Evolutionary conservation across 1,140 invertebrate species (phyloP).

Genomic region (Homarus americanus): DNA sequence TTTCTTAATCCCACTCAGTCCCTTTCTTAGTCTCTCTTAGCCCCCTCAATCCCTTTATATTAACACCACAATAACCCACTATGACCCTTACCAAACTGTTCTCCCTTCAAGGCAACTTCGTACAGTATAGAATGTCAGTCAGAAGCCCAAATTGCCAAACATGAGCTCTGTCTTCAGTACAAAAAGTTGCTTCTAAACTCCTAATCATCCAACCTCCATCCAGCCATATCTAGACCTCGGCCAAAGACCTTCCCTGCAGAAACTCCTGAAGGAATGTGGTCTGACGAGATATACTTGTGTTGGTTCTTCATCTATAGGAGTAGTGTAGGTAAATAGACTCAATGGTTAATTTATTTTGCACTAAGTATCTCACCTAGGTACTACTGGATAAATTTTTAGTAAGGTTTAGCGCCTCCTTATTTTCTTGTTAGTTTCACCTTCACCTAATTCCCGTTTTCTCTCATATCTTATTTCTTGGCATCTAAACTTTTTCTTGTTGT

Average conservation of each 20-base stretch:
- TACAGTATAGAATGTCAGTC: too few relatives aligned
- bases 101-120: too few relatives aligned
- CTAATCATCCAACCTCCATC: background rate
- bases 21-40: too few relatives aligned
- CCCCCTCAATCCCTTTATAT: too few relatives aligned
- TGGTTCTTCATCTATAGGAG: background rate
- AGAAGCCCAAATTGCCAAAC: too few relatives aligned
- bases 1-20: too few relatives aligned
- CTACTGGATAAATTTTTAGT: too few relatives aligned
- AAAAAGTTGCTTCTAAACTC: background rate
- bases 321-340: background rate
- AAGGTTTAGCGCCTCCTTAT: background rate
- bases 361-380: too few relatives aligned
- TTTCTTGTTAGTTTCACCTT: background rate
- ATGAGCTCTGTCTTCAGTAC: background rate
- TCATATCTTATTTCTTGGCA: background rate
- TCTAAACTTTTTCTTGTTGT: too few relatives aligned
- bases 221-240: background rate
- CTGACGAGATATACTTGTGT: background rate
- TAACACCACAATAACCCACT: too few relatives aligned
- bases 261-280: background rate
- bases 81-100: too few relatives aligned
- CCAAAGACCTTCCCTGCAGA: background rate
- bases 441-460: background rate
- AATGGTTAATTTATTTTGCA: too few relatives aligned